Evolutionary conservation across 2,888 invertebrate genomes (phyloP).

Genomic region (Mystacides longicornis): DNA sequence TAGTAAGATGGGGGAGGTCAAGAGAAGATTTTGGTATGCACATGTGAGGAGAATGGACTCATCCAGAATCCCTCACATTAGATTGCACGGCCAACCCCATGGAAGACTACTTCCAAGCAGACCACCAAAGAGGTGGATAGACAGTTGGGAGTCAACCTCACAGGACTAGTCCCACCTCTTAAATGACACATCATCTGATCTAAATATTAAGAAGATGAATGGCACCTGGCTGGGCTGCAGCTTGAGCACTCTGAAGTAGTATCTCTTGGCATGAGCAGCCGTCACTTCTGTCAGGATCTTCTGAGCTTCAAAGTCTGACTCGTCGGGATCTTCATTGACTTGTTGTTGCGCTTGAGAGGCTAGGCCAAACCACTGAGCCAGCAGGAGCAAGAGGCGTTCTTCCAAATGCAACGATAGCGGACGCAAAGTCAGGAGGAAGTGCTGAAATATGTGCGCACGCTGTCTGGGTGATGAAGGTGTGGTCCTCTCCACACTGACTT

Average conservation of each 20-base stretch:
- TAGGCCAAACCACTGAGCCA: conserved; percentile 50
- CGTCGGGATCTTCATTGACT: conserved; percentile 61
- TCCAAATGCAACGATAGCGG: conserved; percentile 83
- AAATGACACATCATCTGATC: background rate
- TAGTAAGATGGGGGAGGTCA: too few species aligned
- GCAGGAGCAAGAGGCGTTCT: conserved; percentile 65
- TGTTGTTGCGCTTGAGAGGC: conserved; percentile 53
- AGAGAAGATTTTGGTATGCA: too few species aligned
- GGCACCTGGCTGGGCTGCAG: conserved; percentile 67
- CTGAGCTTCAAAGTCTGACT: conserved; percentile 74
- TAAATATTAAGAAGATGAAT: background rate
- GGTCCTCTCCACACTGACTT: conserved; percentile 70
- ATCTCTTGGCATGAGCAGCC: conserved; percentile 72
- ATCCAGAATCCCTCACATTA: too few species aligned
- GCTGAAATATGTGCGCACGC: conserved; percentile 85
- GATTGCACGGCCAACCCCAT: too few species aligned
- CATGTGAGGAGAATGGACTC: too few species aligned
- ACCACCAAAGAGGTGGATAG: too few species aligned
- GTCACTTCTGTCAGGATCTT: conserved; percentile 73
- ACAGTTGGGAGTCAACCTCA: too few species aligned
- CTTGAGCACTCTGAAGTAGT: conserved; percentile 78
- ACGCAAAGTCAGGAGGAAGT: conserved; percentile 72
- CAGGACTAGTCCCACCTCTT: too few species aligned
- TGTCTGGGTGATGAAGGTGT: conserved; percentile 53
- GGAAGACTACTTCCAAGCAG: too few species aligned